Evolutionary conservation across 2,113 vertebrate genomes (phyloP), one percentile per base, ranked within the genome.

Genomic region (Gracilinanus agilis): DNA sequence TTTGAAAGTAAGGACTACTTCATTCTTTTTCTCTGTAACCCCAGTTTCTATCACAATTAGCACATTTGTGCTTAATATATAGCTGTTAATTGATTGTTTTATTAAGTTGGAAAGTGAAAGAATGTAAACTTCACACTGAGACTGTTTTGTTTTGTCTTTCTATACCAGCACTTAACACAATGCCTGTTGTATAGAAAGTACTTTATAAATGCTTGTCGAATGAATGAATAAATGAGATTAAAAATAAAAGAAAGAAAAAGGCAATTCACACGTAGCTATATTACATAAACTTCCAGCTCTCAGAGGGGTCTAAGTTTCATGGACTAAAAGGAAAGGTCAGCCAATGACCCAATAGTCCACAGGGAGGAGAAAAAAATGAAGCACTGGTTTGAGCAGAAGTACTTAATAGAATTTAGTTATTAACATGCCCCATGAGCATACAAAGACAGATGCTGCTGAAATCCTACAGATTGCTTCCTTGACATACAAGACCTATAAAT

Each of bases 341-440:
- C 7, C n/a, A 83, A 11, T 83, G 67, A 83, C n/a, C 67, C 67
- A 83, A 75, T 3, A 83, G 67, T 83, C n/a, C 34, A n/a, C n/a
- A 23, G n/a, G 19, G 67, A 83, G n/a, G 19, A 83, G 40, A n/a
- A n/a, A 40, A n/a, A 83, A n/a, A 83, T 83, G n/a, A 83, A 83
- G 67, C 67, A 83, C 67, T 40, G 19, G n/a, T 83, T 40, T 83
- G n/a, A n/a, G 34, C n/a, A 83, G n/a, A 83, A 29, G 34, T 40
- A 83, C 67, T 83, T 83, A 75, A n/a, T 75, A 83, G 67, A 83
- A 83, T 83, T 83, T 83, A 83, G 67, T 40, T 83, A 83, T 83
- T 40, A 83, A 83, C 2, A 83, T 83, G 23, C 67, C 6, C 67
- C 19, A 40, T 83, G 67, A 83, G 34, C n/a, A n/a, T 21, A 83